Base-by-base conservation (phyloP, 2,797 vertebrate genomes). In the Muscicapa striata region DNA sequence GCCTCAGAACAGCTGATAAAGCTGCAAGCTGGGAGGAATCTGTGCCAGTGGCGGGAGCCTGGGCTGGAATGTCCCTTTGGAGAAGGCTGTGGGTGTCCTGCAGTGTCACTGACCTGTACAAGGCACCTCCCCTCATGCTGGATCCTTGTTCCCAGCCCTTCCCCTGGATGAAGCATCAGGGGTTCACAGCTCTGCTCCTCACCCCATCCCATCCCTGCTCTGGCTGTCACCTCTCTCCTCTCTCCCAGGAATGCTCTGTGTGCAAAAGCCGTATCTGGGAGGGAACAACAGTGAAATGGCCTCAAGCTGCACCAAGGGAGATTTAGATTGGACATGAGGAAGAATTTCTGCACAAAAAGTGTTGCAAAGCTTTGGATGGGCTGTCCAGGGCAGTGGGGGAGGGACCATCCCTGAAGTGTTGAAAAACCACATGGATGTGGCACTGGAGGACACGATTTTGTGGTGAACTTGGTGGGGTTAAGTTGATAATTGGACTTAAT, bases 201-300 rank as follows among this genome's bases (percentile, higher is more conserved):
- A 0, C 8, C 48, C 48, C 48, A 0, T 14, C 20, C 29, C 8
- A 1, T 30, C 32, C 43, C 15, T 62, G 16, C 63, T 48, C 61
- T 10, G 40, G 23, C 38, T 69, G 23, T 32, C 0, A 0, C 26
- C 46, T 55, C 41, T 1, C 17, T 79, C 54, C 0, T 3, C 29
- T 40, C 49, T 40, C 27, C 23, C 52, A 21, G 32, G 32, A 41
- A 0, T 30, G 21, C n/a, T 90, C 36, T 36, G 36, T 20, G 54
- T 59, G 54, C 54, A 59, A 70, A 79, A 76, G 72, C 21, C 7
- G 2, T 15, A 5, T 21, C 55, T 40, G 41, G 13, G 45, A 67
- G 16, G 19, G 59, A 63, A 57, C 1, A 3, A 3, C 45, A 32
- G 29, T 32, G 43, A 76, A 63, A 63, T 9, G 38, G 43, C n/a